phyloP scores from a whole-genome alignment of 2,113 vertebrate genomes.

The Harpagus bidentatus region DNA sequence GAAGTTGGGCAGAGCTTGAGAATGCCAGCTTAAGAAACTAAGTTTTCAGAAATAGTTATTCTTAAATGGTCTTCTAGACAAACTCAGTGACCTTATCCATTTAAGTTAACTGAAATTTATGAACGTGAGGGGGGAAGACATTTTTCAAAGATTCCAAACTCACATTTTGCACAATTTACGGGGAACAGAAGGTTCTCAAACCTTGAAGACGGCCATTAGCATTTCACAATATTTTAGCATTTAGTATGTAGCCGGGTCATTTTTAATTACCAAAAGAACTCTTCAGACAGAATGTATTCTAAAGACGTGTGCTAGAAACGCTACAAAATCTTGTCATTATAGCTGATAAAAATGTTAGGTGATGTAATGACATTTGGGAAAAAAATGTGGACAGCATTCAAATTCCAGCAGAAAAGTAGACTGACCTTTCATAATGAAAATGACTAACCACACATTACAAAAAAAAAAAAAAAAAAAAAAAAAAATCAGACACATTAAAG shows the following conservation, averaged over 20 bases:
- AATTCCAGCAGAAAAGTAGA: conserved; percentile 52
- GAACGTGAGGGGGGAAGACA: neutral
- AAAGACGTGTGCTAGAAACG: conserved; percentile 2
- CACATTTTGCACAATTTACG: neutral
- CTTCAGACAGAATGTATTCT: conserved; percentile 22
- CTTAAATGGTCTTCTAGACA: neutral
- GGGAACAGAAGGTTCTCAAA: conserved; percentile 14
- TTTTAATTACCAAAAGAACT: conserved; percentile 23
- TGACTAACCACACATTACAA: neutral
- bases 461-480: neutral
- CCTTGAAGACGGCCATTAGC: neutral
- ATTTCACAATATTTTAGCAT: conserved; percentile 8
- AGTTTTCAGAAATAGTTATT: neutral
- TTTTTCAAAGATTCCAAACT: conserved; percentile 1
- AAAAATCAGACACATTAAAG: neutral
- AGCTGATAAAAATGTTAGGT: conserved; percentile 46
- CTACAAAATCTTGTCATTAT: conserved; percentile 42
- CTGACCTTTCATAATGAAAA: conserved; percentile 57
- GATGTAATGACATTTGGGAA: conserved; percentile 50
- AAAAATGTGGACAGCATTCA: conserved; percentile 49
- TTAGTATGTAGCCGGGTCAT: neutral
- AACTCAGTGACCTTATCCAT: neutral
- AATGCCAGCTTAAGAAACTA: neutral
- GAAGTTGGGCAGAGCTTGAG: neutral
- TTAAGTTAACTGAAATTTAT: neutral